A percentile compares a stretch with the other conserved stretches of the same genome.
Conservation (phyloP, 2,888 invertebrate species). For the Lasioglossum villosulum region DNA sequence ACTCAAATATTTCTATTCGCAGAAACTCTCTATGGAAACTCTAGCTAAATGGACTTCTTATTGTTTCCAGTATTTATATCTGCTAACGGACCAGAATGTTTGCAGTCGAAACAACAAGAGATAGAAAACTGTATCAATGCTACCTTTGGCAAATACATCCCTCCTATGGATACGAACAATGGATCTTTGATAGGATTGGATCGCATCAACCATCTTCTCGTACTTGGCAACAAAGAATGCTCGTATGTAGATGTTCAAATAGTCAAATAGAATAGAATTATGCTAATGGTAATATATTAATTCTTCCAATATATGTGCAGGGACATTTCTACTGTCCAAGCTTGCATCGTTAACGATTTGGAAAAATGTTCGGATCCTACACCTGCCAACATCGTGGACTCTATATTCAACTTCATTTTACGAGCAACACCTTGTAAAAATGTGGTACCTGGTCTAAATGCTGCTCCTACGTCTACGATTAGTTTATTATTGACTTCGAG, state of each 20-base stretch:
- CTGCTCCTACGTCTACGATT: constrained; percentile 29
- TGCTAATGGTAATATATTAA: not conserved
- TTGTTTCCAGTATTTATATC: constrained; percentile 90
- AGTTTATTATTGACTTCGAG: constrained; percentile 21
- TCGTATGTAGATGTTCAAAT: constrained; percentile 81
- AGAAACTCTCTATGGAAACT: not conserved
- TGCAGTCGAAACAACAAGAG: constrained; percentile 87
- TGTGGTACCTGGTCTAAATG: not conserved
- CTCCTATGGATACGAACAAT: constrained; percentile 76
- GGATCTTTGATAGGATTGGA: constrained; percentile 48
- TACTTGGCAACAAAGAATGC: constrained; percentile 87
- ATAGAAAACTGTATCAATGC: constrained; percentile 88
- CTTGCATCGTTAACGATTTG: constrained; percentile 87
- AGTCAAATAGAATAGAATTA: not conserved
- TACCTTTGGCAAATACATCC: constrained; percentile 86
- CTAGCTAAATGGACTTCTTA: constrained; percentile 13
- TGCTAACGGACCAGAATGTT: constrained; percentile 92
- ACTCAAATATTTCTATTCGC: not conserved
- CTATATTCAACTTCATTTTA: constrained; percentile 90
- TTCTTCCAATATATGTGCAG: constrained; percentile 73
- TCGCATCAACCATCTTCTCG: constrained; percentile 84
- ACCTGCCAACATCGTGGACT: constrained; percentile 92
- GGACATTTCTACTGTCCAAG: constrained; percentile 86
- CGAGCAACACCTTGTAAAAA: constrained; percentile 88
- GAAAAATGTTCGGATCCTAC: constrained; percentile 91